A percentile compares a stretch with the other conserved stretches of the same genome.
Conservation (phyloP, 2,797 vertebrate species). For the Glyptemys insculpta region DNA sequence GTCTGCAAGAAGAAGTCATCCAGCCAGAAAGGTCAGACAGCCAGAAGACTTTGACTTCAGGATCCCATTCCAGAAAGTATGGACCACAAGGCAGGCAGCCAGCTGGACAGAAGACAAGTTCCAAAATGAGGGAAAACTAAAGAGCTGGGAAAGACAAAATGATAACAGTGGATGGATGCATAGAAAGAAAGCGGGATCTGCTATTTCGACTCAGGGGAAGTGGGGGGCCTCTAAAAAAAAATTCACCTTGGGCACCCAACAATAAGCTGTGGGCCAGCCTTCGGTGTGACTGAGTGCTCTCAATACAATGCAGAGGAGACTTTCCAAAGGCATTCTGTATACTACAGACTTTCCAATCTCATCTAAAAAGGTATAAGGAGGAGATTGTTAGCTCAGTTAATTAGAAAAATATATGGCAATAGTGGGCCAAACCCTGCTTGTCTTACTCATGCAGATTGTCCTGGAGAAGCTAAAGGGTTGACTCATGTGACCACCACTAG, state of each 20-base stretch:
- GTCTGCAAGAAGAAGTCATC: not conserved
- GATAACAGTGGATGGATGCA: not conserved
- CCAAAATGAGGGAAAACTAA: not conserved
- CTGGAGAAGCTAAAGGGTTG: not conserved
- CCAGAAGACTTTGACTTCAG: not conserved
- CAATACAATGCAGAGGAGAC: not conserved
- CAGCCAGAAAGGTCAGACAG: not conserved
- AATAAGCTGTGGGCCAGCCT: not conserved
- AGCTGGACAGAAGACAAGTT: not conserved
- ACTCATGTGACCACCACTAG: not conserved
- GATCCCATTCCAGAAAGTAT: not conserved
- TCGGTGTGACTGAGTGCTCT: not conserved
- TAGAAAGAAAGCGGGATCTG: not conserved
- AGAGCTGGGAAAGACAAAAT: not conserved
- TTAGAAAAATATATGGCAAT: not conserved
- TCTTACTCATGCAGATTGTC: not conserved
- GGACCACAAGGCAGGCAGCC: not conserved
- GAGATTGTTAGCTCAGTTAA: not conserved
- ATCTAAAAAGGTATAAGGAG: not conserved
- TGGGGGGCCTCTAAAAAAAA: not conserved
- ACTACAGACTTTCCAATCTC: not conserved
- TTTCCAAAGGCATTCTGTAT: not conserved
- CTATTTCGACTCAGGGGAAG: not conserved
- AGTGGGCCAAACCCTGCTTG: not conserved
- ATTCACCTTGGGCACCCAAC: not conserved